Evolutionary conservation across 1,140 invertebrate species (phyloP), one percentile per base, ranked within the genome.

Genomic region (Venustaconcha ellipsiformis): DNA sequence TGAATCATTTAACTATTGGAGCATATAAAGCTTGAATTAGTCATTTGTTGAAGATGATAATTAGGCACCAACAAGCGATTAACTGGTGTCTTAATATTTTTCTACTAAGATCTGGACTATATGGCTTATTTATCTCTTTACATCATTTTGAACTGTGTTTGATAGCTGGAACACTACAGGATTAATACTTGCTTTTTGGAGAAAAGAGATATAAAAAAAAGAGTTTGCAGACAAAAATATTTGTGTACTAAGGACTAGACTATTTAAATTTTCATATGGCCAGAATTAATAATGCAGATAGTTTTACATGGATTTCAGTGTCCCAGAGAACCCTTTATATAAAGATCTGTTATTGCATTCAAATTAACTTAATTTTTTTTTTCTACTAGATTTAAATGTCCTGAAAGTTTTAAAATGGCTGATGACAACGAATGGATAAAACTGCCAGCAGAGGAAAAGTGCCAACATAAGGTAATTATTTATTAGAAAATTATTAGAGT

Each of bases 391-490:
- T 37, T 37, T 37, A 37, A 37, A 37, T 37, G 37, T 6, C 37
- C 37, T 37, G 30, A 94, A 95, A 83, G 95, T 97, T 88, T 57
- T 15, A 81, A 62, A 65, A 88, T 88, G 86, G 88, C 82, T 14
- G 88, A 89, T 84, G 96, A 98, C 84, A 95, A 93, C 76, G 96
- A 98, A 90, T 98, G 95, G 90, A 93, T 94, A 82, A 99, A 99
- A 89, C 91, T 98, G 74, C 94, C 97, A 5, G 92, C 96, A 63
- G 96, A 98, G 80, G 97, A 99, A 78, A 93, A 95, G 89, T 95
- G 95, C 90, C 93, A 95, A 20, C 96, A 99, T 88, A 99, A 98
- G 91, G 92, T 94, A 88, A 87, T 79, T 78, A 17, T 18, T 18
- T 23, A 18, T 60, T 13, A 6, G 20, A 60, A 18, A n/a, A 60